Percentiles rank a stretch among this genome's conserved stretches.
These are phyloP conservation scores for Eudyptes chrysolophus DNA, from an alignment of 2,113 vertebrate genomes.

Conservation along the genomic window DNA sequence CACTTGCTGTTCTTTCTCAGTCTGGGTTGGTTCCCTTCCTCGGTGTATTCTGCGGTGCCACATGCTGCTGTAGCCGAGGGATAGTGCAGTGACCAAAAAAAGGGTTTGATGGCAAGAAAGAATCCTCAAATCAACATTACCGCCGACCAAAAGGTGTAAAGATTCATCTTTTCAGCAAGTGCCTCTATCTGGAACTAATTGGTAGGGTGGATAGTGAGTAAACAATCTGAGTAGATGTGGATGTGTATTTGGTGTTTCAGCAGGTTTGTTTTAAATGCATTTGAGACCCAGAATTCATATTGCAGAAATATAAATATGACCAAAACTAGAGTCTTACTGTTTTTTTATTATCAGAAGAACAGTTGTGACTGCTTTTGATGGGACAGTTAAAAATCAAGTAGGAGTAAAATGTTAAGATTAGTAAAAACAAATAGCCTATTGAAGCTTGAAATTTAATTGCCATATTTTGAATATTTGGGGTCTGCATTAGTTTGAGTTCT, in stretches of 20 bases:
- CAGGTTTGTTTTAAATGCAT: neutral
- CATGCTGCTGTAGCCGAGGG: accelerated
- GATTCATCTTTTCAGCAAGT: neutral
- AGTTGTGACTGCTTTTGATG: neutral
- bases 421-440: neutral
- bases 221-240: neutral
- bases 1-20: neutral
- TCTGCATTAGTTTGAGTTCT: neutral
- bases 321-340: neutral
- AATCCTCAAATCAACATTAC: neutral
- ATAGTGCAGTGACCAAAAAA: neutral
- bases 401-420: neutral
- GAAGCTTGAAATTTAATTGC: neutral
- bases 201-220: accelerated
- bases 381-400: neutral
- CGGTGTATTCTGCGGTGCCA: neutral
- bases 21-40: accelerated
- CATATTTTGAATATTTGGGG: neutral
- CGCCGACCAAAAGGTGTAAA: neutral
- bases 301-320: neutral
- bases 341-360: neutral
- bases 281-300: neutral
- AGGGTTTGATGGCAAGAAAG: neutral
- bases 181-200: neutral
- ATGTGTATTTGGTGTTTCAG: neutral